Evolutionary conservation across 2,888 invertebrate genomes (phyloP), one percentile per base, ranked within the genome.

Genomic region (Cephonodes hylas): DNA sequence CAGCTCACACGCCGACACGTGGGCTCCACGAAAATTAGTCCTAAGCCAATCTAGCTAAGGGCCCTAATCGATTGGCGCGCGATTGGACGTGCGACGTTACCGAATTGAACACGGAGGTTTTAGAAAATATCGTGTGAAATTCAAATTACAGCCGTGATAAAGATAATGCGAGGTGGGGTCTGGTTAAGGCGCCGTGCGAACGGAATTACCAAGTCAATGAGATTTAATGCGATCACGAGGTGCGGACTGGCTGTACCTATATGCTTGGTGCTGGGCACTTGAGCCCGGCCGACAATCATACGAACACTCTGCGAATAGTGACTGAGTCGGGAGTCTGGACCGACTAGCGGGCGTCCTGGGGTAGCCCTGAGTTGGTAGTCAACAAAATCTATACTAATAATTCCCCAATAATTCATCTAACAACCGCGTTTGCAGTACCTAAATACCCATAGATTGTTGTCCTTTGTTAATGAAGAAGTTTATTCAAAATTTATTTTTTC

Each of bases 1-100:
- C 77, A 83, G 81, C 85, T 86, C 89, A 85, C 83, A 86, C 74
- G 73, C 76, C 79, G 70, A 79, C 77, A 67, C 72, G 77, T 75
- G 71, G 75, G 72, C 76, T 53, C 75, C 78, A 75, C 72, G 74
- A 74, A 88, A 83, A 80, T 65, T 80, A 74, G 73, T 77, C 88
- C 75, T 75, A 84, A 74, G 68, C 42, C 38, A 34, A 59, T 38
- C 60, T 61, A 1, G 44, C 15, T 59, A 59, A 44, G 42, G 46
- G 18, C 58, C 23, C 34, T 46, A 61, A 58, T 46, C 45, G 25
- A 38, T 18, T 58, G 62, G n/a, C 53, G 27, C 7, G 25, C 13
- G 42, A 53, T 18, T 27, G 15, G 20, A n/a, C 53, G 42, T 48
- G 10, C 42, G 42, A 42, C 60, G 13, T 60, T 53, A 15, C 25